Evolutionary conservation across 2,888 invertebrate species (phyloP), one percentile per base, ranked within the genome.

Genomic region (Drosophila cognata): DNA sequence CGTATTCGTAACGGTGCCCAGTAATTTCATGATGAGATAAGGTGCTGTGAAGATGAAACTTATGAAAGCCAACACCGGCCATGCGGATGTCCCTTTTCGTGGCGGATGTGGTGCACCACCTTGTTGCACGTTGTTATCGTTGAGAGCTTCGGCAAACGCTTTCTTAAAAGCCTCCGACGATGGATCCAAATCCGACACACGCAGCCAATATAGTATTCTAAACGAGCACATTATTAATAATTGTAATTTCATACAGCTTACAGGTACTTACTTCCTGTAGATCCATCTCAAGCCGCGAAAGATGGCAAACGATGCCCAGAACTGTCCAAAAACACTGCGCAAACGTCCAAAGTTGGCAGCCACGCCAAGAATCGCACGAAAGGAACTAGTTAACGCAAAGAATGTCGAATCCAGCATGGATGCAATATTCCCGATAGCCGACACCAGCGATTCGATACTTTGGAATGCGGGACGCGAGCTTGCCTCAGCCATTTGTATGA

Each of bases 401-500:
- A 98, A 99, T 52, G 99, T 99, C 29, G 98, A 99, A 91, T 99
- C 99, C 65, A 99, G 93, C 98, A 99, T 98, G 95, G 98, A 97
- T 4, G 98, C 97, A 4, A 99, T 95, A 60, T 99, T 98, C 25
- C 97, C 96, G 80, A 99, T 97, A 0, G 99, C 98, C 82, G 96
- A 95, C 3, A 98, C 97, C 28, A 99, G 94, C 60, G 98, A 96
- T 93, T 99, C 98, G 81, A 99, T 98, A 18, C 98, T 98, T 89
- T 98, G 97, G 93, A 99, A 99, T 10, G 99, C 98, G 65, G 97
- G 97, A 53, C 98, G 94, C 0, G 98, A 97, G 86, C 96, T 97
- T 84, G 98, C 98, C 93, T 98, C 98, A 0, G 98, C 98, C 91
- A 97, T 94, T 92, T 97, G 97, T 59, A 97, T 95, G 90, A 98